A percentile compares a stretch with the other conserved stretches of the same genome.
Evolutionary conservation across 2,888 invertebrate species (phyloP).

Genomic region (Lochmaea crataegi): DNA sequence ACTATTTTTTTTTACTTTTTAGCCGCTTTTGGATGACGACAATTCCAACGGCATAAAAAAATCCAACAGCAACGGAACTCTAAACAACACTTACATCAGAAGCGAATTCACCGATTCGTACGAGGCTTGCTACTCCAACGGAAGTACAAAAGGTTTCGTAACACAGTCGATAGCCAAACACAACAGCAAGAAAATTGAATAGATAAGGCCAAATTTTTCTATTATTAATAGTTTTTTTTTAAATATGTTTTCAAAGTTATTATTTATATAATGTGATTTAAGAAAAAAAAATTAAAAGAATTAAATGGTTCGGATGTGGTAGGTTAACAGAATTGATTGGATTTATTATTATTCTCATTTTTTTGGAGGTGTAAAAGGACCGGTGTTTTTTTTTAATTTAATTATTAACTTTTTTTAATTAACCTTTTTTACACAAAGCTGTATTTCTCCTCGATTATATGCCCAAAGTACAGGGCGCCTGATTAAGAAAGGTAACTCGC

Average conservation of each 20-base stretch:
- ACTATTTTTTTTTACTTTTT: slow-evolving; percentile 57
- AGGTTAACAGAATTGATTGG: background rate
- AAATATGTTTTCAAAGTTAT: background rate
- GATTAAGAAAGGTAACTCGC: too few relatives aligned
- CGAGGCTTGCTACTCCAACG: slow-evolving; percentile 73
- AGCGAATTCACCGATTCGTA: slow-evolving; percentile 70
- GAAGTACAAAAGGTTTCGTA: slow-evolving; percentile 73
- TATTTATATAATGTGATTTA: background rate
- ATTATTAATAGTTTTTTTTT: slow-evolving; percentile 8
- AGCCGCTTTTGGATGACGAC: slow-evolving; percentile 74
- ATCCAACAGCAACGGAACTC: slow-evolving; percentile 57
- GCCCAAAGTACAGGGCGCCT: too few relatives aligned
- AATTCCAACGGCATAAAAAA: slow-evolving; percentile 59
- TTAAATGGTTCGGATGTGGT: slow-evolving; percentile 2
- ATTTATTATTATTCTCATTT: background rate
- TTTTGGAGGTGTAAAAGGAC: background rate
- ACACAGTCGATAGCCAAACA: slow-evolving; percentile 58
- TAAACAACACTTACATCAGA: slow-evolving; percentile 66
- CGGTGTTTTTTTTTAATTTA: too few relatives aligned
- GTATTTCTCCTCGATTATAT: too few relatives aligned
- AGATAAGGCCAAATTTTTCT: slow-evolving; percentile 20
- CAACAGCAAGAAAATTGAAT: slow-evolving; percentile 55
- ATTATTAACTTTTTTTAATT: background rate
- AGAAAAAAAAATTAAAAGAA: background rate
- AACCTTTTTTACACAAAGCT: background rate